Percentiles rank a stretch among this genome's conserved stretches.
These are phyloP conservation scores for Calameuta filiformis DNA, from an alignment of 2,888 invertebrate species.

Conservation along the genomic window DNA sequence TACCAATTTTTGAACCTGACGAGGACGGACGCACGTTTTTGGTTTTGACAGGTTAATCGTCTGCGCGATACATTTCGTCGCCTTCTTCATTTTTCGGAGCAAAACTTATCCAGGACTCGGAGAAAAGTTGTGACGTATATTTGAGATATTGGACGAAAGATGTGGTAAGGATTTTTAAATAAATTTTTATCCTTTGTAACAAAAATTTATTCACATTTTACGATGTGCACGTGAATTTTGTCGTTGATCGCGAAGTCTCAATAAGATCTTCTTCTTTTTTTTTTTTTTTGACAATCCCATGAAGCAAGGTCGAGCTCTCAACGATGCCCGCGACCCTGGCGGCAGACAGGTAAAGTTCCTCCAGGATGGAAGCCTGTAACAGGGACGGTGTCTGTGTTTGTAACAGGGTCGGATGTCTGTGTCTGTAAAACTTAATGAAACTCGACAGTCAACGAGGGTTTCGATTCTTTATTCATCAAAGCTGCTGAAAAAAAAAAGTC, in stretches of 20 bases:
- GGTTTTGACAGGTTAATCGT: constrained; percentile 57
- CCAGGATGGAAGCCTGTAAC: background rate
- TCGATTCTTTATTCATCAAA: constrained; percentile 52
- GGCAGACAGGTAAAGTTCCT: background rate
- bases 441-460: constrained; percentile 35
- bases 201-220: background rate
- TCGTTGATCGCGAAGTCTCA: background rate
- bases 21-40: constrained; percentile 44
- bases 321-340: background rate
- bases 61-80: constrained; percentile 41
- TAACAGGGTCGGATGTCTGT: background rate
- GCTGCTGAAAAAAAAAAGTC: constrained; percentile 39
- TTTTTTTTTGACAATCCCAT: too few species aligned
- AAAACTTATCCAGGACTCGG: background rate
- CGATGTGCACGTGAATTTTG: background rate
- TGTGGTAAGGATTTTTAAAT: background rate
- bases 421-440: constrained; percentile 42
- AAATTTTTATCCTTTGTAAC: background rate
- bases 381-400: constrained; percentile 1
- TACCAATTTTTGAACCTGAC: constrained; percentile 40
- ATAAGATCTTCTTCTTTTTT: background rate
- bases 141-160: background rate
- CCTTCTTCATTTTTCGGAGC: constrained; percentile 40
- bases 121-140: background rate
- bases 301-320: background rate